A percentile compares a stretch with the other conserved stretches of the same genome.
Evolutionary conservation across 2,113 vertebrate genomes (phyloP).

Genomic region (Caranx melampygus): DNA sequence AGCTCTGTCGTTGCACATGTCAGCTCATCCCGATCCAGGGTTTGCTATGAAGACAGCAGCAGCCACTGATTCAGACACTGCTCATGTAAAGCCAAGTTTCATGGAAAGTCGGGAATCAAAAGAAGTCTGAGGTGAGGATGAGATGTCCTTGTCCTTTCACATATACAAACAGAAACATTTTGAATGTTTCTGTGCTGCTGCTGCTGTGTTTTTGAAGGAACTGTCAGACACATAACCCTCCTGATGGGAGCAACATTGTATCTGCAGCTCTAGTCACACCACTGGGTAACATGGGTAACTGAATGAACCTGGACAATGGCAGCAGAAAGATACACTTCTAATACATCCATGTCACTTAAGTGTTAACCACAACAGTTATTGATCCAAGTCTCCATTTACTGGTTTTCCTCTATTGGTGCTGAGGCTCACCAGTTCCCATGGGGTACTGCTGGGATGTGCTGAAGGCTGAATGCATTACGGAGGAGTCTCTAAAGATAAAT

Average conservation of each 20-base stretch:
- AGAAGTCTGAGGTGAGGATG: background rate
- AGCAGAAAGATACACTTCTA: background rate
- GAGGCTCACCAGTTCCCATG: background rate
- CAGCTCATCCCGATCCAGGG: conserved; percentile 13
- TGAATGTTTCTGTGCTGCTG: background rate
- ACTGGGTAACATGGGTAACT: background rate
- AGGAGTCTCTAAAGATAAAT: background rate
- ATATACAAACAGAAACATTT: background rate
- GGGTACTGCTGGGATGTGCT: background rate
- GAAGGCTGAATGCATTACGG: conserved; percentile 43
- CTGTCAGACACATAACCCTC: background rate
- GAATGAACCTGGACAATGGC: background rate
- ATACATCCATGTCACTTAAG: background rate
- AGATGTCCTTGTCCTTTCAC: background rate
- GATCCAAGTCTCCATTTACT: conserved; percentile 13
- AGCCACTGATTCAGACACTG: conserved; percentile 9
- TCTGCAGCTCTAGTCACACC: background rate
- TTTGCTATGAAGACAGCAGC: conserved; percentile 25
- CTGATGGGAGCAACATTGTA: background rate
- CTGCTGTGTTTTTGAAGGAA: background rate
- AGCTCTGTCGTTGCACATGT: conserved; percentile 39
- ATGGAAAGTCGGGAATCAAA: background rate
- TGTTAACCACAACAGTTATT: conserved; percentile 23
- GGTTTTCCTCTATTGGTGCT: conserved; percentile 18
- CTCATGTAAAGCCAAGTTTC: background rate